phyloP scores from a whole-genome alignment of 2,888 invertebrate genomes.

The Acholoe squamosa region DNA sequence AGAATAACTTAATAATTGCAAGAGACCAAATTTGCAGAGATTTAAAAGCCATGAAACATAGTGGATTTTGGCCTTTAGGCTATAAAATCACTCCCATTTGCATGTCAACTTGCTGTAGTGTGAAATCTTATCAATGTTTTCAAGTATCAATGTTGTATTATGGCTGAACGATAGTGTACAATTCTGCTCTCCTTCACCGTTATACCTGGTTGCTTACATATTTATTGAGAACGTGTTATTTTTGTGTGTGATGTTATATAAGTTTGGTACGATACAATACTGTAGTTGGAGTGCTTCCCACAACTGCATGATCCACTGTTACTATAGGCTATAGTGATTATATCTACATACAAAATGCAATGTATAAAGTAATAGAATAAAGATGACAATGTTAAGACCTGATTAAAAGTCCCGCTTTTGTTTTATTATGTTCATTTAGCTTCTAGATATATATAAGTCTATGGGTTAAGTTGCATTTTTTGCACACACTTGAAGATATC shows the following conservation, averaged over 20 bases:
- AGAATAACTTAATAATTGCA: too few species aligned
- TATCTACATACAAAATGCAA: constrained; percentile 34
- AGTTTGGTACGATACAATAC: constrained; percentile 27
- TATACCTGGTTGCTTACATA: constrained; percentile 51
- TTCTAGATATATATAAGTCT: neutral
- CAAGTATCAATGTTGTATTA: neutral
- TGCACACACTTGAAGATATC: too few species aligned
- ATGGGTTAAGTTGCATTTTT: neutral
- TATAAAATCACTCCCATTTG: neutral
- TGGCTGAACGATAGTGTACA: constrained; percentile 34
- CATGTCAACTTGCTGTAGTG: neutral
- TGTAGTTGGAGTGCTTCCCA: neutral
- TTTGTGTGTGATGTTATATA: constrained; percentile 53
- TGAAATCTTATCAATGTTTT: neutral
- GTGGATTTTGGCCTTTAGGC: too few species aligned
- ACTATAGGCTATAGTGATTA: constrained; percentile 46
- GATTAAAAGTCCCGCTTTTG: neutral
- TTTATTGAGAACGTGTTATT: constrained; percentile 56
- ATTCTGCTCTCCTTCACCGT: constrained; percentile 17
- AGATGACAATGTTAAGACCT: constrained; percentile 48
- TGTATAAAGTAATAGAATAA: constrained; percentile 56
- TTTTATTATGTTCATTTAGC: neutral
- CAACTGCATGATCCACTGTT: constrained; percentile 26
- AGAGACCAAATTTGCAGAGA: too few species aligned
- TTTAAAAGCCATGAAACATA: too few species aligned